Percentiles rank a stretch among this genome's conserved stretches.
These are phyloP conservation scores for Chondrosia reniformis DNA, from an alignment of 37 sponge, comb jelly and placozoan genomes.

Conservation along the genomic window DNA sequence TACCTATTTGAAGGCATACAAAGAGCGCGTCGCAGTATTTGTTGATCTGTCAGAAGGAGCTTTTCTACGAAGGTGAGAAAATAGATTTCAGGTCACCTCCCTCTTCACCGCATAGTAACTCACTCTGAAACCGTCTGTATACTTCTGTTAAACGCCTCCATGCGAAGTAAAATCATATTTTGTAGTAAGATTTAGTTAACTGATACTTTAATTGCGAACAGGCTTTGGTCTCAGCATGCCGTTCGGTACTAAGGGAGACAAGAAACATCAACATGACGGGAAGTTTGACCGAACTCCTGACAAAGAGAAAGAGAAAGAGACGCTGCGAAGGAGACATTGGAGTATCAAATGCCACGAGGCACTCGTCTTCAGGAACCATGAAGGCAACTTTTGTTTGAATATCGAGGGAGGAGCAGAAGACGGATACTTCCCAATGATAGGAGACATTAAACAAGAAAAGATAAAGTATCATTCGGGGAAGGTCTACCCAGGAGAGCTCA, in stretches of 20 bases:
- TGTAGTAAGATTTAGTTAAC: too few species aligned
- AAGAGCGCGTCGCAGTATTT: too few species aligned
- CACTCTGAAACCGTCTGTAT: too few species aligned
- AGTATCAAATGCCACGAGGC: conserved; percentile 72
- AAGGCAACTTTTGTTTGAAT: conserved; percentile 82
- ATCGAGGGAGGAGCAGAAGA: conserved; percentile 91
- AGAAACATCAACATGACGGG: neutral
- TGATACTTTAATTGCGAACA: too few species aligned
- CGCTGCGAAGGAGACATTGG: conserved; percentile 83
- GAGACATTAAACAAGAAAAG: conserved; percentile 65
- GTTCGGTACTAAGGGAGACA: conserved; percentile 2
- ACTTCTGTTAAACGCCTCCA: too few species aligned
- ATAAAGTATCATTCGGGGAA: conserved; percentile 74
- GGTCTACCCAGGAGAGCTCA: conserved; percentile 65
- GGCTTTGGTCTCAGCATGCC: conserved; percentile 12
- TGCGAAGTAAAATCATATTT: too few species aligned
- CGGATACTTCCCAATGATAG: conserved; percentile 67
- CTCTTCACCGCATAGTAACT: too few species aligned
- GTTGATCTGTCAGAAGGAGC: too few species aligned
- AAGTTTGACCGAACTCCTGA: too few species aligned
- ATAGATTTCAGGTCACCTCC: too few species aligned
- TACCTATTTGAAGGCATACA: too few species aligned
- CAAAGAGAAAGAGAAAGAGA: conserved; percentile 28
- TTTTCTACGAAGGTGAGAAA: too few species aligned
- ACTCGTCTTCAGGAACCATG: conserved; percentile 56